A percentile compares a stretch with the other conserved stretches of the same genome.
Evolutionary conservation across 1,140 invertebrate species (phyloP).

Genomic region (Nasonia vitripennis): DNA sequence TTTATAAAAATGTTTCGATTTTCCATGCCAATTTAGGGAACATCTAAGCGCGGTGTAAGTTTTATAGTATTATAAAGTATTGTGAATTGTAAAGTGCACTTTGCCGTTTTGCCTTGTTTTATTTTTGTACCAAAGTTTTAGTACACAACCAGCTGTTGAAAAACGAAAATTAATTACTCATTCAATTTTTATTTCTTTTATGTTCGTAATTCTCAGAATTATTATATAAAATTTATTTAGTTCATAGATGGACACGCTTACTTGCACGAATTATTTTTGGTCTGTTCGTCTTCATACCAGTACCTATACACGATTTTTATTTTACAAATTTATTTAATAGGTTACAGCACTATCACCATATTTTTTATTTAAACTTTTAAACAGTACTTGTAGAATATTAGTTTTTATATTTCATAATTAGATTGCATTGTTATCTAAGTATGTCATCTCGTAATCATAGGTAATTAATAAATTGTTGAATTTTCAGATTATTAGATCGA

Average conservation of each 20-base stretch:
- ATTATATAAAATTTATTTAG: background rate
- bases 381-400: background rate
- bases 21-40: constrained; percentile 82
- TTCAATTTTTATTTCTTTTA: background rate
- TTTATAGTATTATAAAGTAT: constrained; percentile 45
- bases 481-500: constrained; percentile 87
- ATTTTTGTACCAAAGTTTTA: constrained; percentile 18
- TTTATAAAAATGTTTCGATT: constrained; percentile 45
- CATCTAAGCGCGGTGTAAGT: constrained; percentile 94
- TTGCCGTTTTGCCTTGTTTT: constrained; percentile 1
- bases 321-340: background rate
- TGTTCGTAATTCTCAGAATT: background rate
- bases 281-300: background rate
- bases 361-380: background rate
- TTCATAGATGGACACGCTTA: background rate
- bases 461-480: background rate
- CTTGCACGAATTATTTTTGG: background rate
- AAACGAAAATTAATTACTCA: constrained; percentile 4
- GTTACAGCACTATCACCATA: background rate
- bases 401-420: too few relatives aligned
- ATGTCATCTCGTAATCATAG: background rate
- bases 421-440: background rate
- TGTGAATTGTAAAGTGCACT: constrained; percentile 25
- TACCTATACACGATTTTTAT: background rate
- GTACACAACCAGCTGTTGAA: background rate